Evolutionary conservation across 2,797 vertebrate genomes (phyloP).

Genomic region (Potorous gilbertii): DNA sequence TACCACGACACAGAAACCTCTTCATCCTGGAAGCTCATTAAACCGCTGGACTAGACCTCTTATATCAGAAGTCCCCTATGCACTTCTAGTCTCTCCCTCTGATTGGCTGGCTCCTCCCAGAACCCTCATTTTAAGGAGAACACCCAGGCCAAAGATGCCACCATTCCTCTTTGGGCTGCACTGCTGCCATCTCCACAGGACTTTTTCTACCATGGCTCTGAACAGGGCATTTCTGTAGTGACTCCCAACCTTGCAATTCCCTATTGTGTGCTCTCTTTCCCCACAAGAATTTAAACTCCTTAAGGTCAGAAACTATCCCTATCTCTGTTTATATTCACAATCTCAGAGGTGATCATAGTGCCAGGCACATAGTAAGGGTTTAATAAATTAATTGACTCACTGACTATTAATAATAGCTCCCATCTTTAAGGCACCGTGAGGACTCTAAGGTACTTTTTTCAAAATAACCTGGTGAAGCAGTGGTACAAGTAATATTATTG

Average conservation of each 20-base stretch:
- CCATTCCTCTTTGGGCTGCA: neutral
- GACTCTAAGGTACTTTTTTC: neutral
- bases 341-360: neutral
- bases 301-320: neutral
- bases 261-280: neutral
- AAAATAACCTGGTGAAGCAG: neutral
- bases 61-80: too few relatives aligned
- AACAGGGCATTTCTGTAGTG: neutral
- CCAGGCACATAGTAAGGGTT: neutral
- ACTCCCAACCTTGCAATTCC: neutral
- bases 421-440: neutral
- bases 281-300: neutral
- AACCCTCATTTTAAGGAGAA: neutral
- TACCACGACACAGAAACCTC: too few relatives aligned
- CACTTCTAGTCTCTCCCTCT: neutral
- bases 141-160: neutral
- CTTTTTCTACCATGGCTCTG: neutral
- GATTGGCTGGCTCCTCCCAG: neutral
- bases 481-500: neutral
- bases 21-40: too few relatives aligned
- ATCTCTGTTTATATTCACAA: neutral
- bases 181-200: neutral
- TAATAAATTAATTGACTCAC: neutral
- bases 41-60: too few relatives aligned
- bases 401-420: neutral